Conservation (phyloP, 2,797 vertebrate species). For the Sciurus carolinensis region DNA sequence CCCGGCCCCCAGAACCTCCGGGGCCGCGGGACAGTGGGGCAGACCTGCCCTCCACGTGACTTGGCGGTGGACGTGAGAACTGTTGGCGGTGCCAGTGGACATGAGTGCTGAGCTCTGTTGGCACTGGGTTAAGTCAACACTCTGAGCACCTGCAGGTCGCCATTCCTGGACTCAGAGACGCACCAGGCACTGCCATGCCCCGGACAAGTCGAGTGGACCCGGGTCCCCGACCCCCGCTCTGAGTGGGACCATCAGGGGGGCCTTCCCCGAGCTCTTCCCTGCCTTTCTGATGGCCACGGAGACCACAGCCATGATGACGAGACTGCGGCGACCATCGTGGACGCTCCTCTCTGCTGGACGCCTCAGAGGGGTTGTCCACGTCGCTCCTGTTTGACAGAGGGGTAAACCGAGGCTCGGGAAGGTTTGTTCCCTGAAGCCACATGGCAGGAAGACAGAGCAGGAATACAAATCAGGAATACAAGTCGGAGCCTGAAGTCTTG, state of each 20-base stretch:
- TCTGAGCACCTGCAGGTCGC: not conserved
- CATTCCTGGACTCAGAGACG: not conserved
- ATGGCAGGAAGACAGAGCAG: not conserved
- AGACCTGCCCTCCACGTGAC: not conserved
- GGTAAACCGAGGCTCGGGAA: not conserved
- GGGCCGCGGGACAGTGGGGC: not conserved
- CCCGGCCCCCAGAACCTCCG: too few species aligned
- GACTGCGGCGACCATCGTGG: accelerated
- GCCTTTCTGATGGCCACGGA: not conserved
- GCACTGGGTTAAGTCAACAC: not conserved
- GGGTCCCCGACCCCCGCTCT: not conserved
- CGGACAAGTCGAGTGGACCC: not conserved
- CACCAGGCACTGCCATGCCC: not conserved
- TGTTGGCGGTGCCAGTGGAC: accelerated
- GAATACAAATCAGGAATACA: not conserved
- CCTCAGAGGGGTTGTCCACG: not conserved
- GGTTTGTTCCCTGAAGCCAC: not conserved
- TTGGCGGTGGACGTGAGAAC: not conserved
- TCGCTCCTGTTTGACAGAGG: not conserved
- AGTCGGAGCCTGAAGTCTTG: not conserved
- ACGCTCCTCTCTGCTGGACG: not conserved
- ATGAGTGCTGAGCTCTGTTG: too few species aligned
- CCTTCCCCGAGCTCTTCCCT: not conserved
- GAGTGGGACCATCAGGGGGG: not conserved
- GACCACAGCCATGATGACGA: too few species aligned